Base-by-base conservation (phyloP, 1,140 invertebrate genomes). In the Penaeus vannamei region DNA sequence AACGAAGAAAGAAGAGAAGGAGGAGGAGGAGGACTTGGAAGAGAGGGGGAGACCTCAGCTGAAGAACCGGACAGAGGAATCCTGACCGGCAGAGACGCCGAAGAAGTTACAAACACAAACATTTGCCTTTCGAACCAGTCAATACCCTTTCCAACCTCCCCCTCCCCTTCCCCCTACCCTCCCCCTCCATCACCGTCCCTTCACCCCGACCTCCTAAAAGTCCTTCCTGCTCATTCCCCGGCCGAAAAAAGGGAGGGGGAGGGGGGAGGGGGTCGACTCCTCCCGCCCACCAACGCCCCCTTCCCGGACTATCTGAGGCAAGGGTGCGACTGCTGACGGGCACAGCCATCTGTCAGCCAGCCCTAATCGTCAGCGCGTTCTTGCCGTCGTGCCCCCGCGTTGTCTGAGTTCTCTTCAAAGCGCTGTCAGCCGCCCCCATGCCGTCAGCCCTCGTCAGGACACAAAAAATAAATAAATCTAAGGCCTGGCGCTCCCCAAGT, bases 231-330 rank as follows among this genome's bases (percentile, higher is more conserved):
- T 23, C 36, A 79, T 7, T 36, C 19, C 32, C 32, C 8, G n/a
- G 66, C n/a, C n/a, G 64, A 26, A 66, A 32, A 32, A 72, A 14
- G 66, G 53, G 76, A n/a, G 53, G 76, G 26, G 53, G 76, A 32
- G 46, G 76, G 26, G 46, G 72, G 72, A 76, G 72, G n/a, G 42
- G 72, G 72, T 32, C 19, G 76, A 77, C 42, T 53, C 46, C 46
- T 53, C 46, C 46, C 10, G 14, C 46, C 46, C 10, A 53, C 46
- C 14, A 14, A n/a, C n/a, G n/a, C n/a, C n/a, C n/a, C 10, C 10
- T 8, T 12, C 8, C 3, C 0, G 36, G 2, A 12, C 46, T 14
- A 53, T 53, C 46, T 12, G 46, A 53, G 46, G 3, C 46, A 1
- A 5, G 46, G 46, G 14, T 53, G 3, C 10, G 46, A 53, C 46